These are phyloP conservation scores for Chelonus formosanus DNA, from an alignment of 2,888 invertebrate species.

Conservation along the genomic window DNA sequence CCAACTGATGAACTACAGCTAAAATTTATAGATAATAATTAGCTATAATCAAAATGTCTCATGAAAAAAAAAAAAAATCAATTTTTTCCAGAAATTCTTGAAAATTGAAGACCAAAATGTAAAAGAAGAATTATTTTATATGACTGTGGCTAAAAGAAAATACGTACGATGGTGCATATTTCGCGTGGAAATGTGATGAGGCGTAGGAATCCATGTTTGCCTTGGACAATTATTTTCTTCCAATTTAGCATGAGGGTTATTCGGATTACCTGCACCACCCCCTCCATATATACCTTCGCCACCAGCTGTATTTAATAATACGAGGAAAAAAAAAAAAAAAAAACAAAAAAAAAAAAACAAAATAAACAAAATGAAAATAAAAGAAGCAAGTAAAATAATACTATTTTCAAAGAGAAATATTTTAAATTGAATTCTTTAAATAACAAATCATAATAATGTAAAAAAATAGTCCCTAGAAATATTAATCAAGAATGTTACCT, in stretches of 20 bases:
- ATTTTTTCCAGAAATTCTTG: too few relatives aligned
- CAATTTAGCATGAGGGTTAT: conserved; percentile 58
- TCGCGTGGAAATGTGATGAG: conserved; percentile 61
- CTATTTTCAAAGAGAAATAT: background rate
- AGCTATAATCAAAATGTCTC: too few relatives aligned
- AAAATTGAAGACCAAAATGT: background rate
- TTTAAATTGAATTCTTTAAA: background rate
- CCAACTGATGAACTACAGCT: conserved; percentile 62
- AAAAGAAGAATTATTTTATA: background rate
- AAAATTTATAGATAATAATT: conserved; percentile 5
- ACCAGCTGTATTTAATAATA: conserved; percentile 60
- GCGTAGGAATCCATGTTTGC: conserved; percentile 60
- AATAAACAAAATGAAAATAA: conserved; percentile 10
- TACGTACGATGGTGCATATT: conserved; percentile 64
- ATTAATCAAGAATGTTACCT: conserved; percentile 44
- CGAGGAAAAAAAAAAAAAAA: conserved; percentile 50
- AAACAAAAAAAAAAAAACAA: conserved; percentile 43
- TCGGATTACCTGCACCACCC: conserved; percentile 55
- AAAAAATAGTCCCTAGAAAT: too few relatives aligned
- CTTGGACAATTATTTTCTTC: conserved; percentile 60
- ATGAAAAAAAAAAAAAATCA: too few relatives aligned
- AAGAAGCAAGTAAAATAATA: background rate
- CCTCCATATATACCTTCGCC: conserved; percentile 25
- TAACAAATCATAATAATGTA: too few relatives aligned
- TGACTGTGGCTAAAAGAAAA: conserved; percentile 10